Conservation (phyloP, 2,797 vertebrate species). For the Enoplosus armatus region DNA sequence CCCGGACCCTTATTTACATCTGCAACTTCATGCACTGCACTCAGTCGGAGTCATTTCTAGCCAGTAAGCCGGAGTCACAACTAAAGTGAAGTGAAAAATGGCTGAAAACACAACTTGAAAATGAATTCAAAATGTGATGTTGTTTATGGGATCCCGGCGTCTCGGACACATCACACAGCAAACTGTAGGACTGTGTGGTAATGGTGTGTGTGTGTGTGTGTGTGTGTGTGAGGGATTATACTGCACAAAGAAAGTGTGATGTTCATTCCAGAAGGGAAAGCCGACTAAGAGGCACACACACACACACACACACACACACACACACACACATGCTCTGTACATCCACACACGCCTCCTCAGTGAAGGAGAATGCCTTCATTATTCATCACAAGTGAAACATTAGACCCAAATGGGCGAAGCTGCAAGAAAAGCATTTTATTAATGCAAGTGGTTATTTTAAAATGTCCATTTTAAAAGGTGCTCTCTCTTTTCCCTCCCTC, state of each 20-base stretch:
- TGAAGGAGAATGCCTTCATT: slow-evolving; percentile 55
- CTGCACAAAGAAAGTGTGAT: slow-evolving; percentile 9
- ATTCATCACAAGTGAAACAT: slow-evolving; percentile 67
- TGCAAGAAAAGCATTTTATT: slow-evolving; percentile 69
- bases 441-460: slow-evolving; percentile 61
- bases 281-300: neutral
- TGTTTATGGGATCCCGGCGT: slow-evolving; percentile 10
- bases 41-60: slow-evolving; percentile 2
- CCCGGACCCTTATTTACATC: neutral
- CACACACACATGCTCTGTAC: neutral
- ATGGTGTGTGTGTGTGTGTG: neutral
- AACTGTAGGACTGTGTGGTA: neutral
- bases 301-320: neutral
- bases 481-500: slow-evolving; percentile 21
- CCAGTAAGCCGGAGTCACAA: neutral
- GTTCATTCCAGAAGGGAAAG: neutral
- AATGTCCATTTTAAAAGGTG: slow-evolving; percentile 54
- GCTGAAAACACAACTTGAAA: slow-evolving; percentile 4
- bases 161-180: neutral
- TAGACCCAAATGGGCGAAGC: slow-evolving; percentile 41
- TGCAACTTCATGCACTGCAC: neutral
- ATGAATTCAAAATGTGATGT: neutral
- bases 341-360: neutral
- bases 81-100: slow-evolving; percentile 6
- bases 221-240: slow-evolving; percentile 1